Evolutionary conservation across 1,140 invertebrate genomes (phyloP), one percentile per base, ranked within the genome.

Genomic region (Sycobia sp.): DNA sequence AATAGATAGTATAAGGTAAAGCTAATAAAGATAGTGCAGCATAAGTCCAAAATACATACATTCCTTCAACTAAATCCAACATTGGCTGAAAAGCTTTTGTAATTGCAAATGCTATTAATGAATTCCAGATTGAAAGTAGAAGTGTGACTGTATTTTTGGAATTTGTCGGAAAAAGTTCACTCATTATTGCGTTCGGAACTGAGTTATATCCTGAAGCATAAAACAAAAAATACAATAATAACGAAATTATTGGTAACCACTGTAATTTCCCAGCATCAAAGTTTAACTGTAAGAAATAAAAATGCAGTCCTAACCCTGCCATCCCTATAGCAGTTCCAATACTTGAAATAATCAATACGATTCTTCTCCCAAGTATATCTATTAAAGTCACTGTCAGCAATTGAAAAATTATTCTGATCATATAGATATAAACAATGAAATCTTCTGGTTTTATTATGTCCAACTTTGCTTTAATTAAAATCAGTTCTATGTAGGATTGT

Each of bases 111-210:
- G 86, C 89, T 56, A 86, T 85, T 7, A 87, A 69, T 76, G 89
- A 90, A 56, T 88, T 90, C 68, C 86, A 86, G 55, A 88, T 84
- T 51, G 89, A 86, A 0, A 88, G 86, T 27, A 90, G 75, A 56
- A 87, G 86, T 41, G 86, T 84, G 8, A 90, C 89, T 50, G 86
- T 83, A 11, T 86, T 84, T 68, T 88, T 86, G 13, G 87, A 85
- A 66, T 86, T 86, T 4, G 85, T 84, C 2, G 89, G 87, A 72
- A 91, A 90, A 66, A 90, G 80, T 80, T 91, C 89, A n/a, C 88
- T 86, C 60, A 89, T 85, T 62, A 90, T 83, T 20, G 89, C 83
- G 73, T 88, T 85, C 2, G 89, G 89, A 46, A 91, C 86, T 2
- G 88, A 88, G 34, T 88, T 87, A 68, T 89, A 79, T 8, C 89